Conservation (phyloP, 2,113 vertebrate species). For the Melanocharis versteri region DNA sequence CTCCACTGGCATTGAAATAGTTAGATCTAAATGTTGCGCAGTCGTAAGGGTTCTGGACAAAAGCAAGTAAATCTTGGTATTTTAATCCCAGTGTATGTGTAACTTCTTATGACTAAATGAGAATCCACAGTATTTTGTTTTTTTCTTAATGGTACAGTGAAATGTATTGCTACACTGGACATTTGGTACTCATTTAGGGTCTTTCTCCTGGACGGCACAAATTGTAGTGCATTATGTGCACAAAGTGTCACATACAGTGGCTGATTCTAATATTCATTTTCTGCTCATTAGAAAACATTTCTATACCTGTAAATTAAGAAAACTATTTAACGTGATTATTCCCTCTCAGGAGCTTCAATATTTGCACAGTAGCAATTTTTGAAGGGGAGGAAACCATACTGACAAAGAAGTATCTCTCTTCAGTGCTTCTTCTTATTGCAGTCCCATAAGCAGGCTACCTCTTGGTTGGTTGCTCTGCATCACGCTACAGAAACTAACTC, state of each 20-base stretch:
- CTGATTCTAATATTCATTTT: neutral
- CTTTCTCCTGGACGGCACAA: neutral
- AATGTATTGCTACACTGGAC: neutral
- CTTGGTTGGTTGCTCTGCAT: slow-evolving; percentile 40
- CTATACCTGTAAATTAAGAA: neutral
- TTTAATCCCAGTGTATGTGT: neutral
- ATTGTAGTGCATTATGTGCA: neutral
- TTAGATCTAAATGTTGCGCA: neutral
- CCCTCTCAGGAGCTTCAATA: neutral
- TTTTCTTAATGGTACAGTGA: neutral
- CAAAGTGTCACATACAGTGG: neutral
- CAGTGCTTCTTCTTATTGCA: neutral
- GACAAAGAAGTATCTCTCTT: slow-evolving; percentile 16
- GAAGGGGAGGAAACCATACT: neutral
- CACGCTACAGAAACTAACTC: slow-evolving; percentile 53
- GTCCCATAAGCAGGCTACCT: neutral
- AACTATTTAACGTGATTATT: neutral
- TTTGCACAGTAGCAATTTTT: neutral
- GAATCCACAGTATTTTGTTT: neutral
- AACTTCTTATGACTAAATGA: neutral
- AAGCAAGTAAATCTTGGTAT: neutral
- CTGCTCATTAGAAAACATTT: neutral
- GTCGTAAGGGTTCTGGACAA: neutral
- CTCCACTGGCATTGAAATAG: neutral
- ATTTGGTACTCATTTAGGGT: neutral